Evolutionary conservation across 2,888 invertebrate species (phyloP), one percentile per base, ranked within the genome.

Genomic region (Ischnus inquisitorius): DNA sequence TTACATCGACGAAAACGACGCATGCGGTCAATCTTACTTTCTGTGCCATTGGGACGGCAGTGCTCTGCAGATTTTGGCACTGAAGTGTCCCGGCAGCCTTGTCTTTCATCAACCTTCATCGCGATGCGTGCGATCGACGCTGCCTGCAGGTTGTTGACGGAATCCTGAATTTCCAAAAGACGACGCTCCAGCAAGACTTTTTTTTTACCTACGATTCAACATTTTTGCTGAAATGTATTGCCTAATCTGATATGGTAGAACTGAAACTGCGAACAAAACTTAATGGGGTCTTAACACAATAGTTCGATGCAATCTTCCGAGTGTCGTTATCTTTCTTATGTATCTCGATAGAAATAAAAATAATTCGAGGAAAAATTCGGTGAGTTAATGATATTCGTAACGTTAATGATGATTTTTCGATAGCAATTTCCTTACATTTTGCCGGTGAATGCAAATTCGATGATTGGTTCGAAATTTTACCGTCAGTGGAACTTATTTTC

Each of bases 1-100:
- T 22, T 64, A 64, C 22, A n/a, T 28, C 8, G 64, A 74, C 28
- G 10, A 34, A 34, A 48, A 6, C 14, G 74, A 74, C 25, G 5
- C n/a, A 14, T 22, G 51, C 51, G 39, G 64, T 14, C 39, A 39
- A 14, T 14, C 19, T 34, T 75, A 75, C 48, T 10, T 39, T 6
- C 51, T 75, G 5, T 75, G 75, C 64, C 64, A 43, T n/a, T 51
- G 48, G 64, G 19, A 14, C 34, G 74, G 74, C 43, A 10, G 3
- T 3, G 43, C 10, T 14, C 3, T 14, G 3, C 48, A 48, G 22
- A 19, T 39, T 48, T 64, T 48, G 74, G 34, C 2, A 1, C 62
- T 64, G 2, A 75, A 62, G 39, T 75, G 75, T 51, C 75, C 75
- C 10, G 62, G 48, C 19, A 64, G 39, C 2, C 75, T 75, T 1